Conservation (phyloP, 2,888 invertebrate genomes). For the Acronicta leporina region DNA sequence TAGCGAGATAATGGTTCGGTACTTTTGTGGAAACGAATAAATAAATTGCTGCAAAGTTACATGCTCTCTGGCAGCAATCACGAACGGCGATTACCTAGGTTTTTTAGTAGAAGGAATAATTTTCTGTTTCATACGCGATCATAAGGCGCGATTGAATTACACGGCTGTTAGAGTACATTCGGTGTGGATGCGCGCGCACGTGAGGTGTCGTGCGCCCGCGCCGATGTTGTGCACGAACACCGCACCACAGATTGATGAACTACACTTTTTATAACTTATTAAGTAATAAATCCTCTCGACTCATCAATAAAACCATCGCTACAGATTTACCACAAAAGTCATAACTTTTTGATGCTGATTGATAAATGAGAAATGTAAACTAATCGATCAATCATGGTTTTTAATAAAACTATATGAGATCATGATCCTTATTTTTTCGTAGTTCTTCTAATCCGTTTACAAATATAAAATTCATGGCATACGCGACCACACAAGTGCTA, state of each 20-base stretch:
- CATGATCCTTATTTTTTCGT: constrained; percentile 13
- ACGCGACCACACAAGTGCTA: constrained; percentile 41
- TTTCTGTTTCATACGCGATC: constrained; percentile 59
- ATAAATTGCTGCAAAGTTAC: constrained; percentile 52
- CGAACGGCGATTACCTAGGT: constrained; percentile 54
- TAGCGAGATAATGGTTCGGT: constrained; percentile 37
- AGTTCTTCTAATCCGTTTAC: constrained; percentile 10
- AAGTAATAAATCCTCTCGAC: constrained; percentile 39
- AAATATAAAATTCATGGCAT: constrained; percentile 25
- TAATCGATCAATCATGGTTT: constrained; percentile 36
- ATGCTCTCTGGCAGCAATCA: constrained; percentile 53
- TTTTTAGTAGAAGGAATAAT: constrained; percentile 58
- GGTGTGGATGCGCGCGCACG: constrained; percentile 65
- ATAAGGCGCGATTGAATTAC: constrained; percentile 73
- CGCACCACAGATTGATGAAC: constrained; percentile 60
- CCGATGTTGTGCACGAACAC: constrained; percentile 55
- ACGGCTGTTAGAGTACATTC: constrained; percentile 75
- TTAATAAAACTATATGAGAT: constrained; percentile 14
- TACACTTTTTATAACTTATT: constrained; percentile 39
- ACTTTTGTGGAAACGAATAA: constrained; percentile 48
- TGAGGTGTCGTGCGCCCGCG: constrained; percentile 57
- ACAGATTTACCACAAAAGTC: constrained; percentile 20
- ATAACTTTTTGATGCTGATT: constrained; percentile 29
- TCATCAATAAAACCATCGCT: constrained; percentile 31
- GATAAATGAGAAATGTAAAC: constrained; percentile 28